Conservation (phyloP, 2,797 vertebrate species). For the Lithobates pipiens region DNA sequence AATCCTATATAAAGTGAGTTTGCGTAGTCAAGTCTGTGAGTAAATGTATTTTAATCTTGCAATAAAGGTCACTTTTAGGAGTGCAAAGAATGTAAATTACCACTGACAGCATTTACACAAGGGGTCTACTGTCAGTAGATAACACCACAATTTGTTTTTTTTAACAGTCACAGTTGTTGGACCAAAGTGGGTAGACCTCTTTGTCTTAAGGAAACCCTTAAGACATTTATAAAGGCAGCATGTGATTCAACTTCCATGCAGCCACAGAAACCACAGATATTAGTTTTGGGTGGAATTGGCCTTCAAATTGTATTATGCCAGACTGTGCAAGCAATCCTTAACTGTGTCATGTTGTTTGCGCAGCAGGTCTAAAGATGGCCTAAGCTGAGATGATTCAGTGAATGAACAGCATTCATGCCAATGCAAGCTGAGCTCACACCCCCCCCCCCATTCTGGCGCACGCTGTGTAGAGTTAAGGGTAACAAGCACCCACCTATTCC, state of each 20-base stretch:
- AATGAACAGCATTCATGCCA: conserved; percentile 8
- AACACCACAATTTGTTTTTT: neutral
- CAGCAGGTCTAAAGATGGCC: neutral
- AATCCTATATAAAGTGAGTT: too few species aligned
- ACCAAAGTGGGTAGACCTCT: neutral
- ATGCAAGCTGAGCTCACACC: neutral
- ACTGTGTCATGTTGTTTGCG: neutral
- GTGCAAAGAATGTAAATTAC: neutral
- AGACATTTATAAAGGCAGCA: neutral
- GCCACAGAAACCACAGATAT: too few species aligned
- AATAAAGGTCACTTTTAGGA: too few species aligned
- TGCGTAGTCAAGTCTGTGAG: too few species aligned
- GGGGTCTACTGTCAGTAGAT: neutral
- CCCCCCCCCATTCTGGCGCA: neutral
- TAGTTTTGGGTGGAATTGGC: too few species aligned
- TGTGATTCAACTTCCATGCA: too few species aligned
- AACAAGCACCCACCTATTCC: conserved; percentile 34
- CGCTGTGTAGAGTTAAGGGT: conserved; percentile 2
- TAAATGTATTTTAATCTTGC: too few species aligned
- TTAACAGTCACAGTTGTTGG: neutral
- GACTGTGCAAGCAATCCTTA: too few species aligned
- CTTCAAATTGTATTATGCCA: too few species aligned
- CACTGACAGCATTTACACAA: neutral
- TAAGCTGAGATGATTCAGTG: neutral
- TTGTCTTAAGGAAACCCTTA: neutral